Base-by-base conservation (phyloP, 1,140 invertebrate genomes). In the Dermatophagoides farinae region DNA sequence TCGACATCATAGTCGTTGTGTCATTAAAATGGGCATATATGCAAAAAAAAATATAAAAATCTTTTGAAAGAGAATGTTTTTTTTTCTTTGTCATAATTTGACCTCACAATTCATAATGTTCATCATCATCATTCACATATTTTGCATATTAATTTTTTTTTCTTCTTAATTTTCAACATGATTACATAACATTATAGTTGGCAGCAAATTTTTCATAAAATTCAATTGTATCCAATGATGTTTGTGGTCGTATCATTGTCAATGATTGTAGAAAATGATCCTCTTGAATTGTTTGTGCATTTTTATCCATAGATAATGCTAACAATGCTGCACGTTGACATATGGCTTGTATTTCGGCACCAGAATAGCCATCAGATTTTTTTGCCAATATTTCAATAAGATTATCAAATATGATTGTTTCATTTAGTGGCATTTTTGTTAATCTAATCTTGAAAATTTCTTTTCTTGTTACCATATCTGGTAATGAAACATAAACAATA, bases 401-500 rank as follows among this genome's bases (percentile, higher is more conserved):
- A 43, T 23, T 65, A 63, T 77, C 66, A 5, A 90, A 77, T 70
- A 82, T 76, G 44, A 72, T 60, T 1, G 71, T 38, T 68, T 18
- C 49, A 84, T 77, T 91, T n/a, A 99, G 76, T 12, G 69, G 70
- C 69, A 73, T 76, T 58, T 68, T 71, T 37, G 64, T 65, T 14
- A 73, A 62, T 52, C 68, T 65, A 20, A 77, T 70, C n/a, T 66
- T 23, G 38, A 79, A 70, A 64, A 95, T 90, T 66, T 86, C 81
- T 60, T 65, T 62, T 63, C 86, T 73, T 0, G 87, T 87, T 20
- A 77, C 70, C 0, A 65, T 62, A 70, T 89, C 80, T 0, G 90
- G 90, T 59, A 95, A 70, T 8, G 85, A 82, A 11, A 95, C 87
- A 71, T 93, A 90, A 62, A 93, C 78, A 43, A 89, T 79, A 60